These are phyloP conservation scores for Colletes gigas DNA, from an alignment of 1,140 invertebrate genomes.

Conservation along the genomic window DNA sequence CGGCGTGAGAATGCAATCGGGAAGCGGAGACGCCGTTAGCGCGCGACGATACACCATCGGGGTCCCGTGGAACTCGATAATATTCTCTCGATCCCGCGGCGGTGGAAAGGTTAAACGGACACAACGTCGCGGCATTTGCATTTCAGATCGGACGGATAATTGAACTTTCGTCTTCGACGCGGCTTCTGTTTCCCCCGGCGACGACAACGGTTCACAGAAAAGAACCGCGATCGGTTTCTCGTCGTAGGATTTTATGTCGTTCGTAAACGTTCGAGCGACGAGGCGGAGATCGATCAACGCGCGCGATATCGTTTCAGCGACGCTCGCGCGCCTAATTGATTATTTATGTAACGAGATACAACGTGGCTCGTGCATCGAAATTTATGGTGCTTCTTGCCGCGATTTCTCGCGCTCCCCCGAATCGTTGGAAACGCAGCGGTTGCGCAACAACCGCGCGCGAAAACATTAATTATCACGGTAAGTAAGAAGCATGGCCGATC, in stretches of 20 bases:
- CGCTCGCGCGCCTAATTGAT: not conserved
- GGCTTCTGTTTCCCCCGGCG: not conserved
- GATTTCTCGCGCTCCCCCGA: not conserved
- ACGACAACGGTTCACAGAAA: not conserved
- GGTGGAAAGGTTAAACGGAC: conserved; percentile 31
- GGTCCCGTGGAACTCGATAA: conserved; percentile 21
- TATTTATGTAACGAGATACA: conserved; percentile 13
- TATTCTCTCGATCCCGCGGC: conserved; percentile 10
- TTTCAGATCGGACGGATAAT: not conserved
- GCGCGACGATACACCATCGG: conserved; percentile 34
- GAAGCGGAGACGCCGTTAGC: conserved; percentile 33
- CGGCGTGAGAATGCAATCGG: conserved; percentile 54
- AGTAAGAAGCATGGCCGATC: conserved; percentile 17
- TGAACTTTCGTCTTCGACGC: conserved; percentile 6
- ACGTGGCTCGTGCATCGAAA: not conserved
- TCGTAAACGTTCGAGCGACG: not conserved
- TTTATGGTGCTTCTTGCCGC: not conserved
- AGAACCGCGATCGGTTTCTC: not conserved
- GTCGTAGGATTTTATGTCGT: not conserved
- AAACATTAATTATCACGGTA: conserved; percentile 31
- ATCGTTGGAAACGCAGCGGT: conserved; percentile 12
- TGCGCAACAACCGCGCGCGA: conserved; percentile 25
- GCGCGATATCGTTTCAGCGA: not conserved
- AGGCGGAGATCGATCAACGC: not conserved
- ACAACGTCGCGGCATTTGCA: not conserved